Evolutionary conservation across 2,797 vertebrate species (phyloP).

Genomic region (Urosaurus nigricauda): DNA sequence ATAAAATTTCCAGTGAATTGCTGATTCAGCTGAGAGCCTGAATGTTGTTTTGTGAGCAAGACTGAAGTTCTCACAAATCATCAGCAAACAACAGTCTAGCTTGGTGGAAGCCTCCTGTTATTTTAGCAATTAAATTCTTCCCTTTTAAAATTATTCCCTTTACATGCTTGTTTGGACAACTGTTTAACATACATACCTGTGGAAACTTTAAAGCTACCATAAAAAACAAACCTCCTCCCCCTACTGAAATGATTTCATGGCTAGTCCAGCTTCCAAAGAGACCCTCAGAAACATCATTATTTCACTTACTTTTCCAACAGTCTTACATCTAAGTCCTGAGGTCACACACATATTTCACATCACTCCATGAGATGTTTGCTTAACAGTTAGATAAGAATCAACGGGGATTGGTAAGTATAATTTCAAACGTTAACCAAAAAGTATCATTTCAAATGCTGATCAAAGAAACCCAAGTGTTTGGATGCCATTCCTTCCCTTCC

Average conservation of each 20-base stretch:
- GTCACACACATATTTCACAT: conserved; percentile 47
- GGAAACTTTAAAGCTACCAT: conserved; percentile 49
- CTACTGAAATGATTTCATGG: conserved; percentile 57
- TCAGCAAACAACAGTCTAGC: conserved; percentile 51
- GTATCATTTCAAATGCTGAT: conserved; percentile 12
- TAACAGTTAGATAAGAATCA: conserved; percentile 50
- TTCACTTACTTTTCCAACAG: conserved; percentile 63
- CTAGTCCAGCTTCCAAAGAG: conserved; percentile 58
- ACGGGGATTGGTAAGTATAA: conserved; percentile 43
- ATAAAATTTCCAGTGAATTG: neutral
- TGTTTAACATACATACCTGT: conserved; percentile 44
- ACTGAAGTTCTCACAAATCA: conserved; percentile 55
- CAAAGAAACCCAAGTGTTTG: neutral
- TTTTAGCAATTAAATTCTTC: conserved; percentile 51
- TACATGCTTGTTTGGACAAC: conserved; percentile 62
- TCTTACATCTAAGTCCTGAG: conserved; percentile 48
- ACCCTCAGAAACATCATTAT: conserved; percentile 53
- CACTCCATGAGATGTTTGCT: conserved; percentile 47
- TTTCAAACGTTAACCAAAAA: conserved; percentile 33
- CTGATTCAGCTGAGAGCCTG: conserved; percentile 19
- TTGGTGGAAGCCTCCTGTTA: conserved; percentile 31
- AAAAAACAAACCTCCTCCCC: conserved; percentile 58
- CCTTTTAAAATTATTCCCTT: conserved; percentile 51
- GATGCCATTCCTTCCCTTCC: neutral
- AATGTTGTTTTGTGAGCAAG: conserved; percentile 40